Conservation (phyloP, 2,797 vertebrate genomes). For the Sebastes diaconus region DNA sequence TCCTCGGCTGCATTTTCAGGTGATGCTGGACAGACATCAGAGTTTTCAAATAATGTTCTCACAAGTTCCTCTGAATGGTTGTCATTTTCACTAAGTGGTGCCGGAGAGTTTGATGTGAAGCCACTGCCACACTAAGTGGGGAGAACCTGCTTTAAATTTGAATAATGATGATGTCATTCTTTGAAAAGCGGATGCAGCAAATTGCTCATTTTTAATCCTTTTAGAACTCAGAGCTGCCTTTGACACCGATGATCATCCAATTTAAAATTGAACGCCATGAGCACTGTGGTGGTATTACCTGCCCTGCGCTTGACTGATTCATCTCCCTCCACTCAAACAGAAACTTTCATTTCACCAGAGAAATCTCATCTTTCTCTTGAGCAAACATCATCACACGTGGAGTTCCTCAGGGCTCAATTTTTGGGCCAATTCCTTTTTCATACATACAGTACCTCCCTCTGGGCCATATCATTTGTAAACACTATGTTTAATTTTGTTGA, state of each 20-base stretch:
- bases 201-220: constrained; percentile 70
- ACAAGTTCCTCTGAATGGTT: constrained; percentile 34
- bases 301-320: constrained; percentile 46
- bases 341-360: constrained; percentile 45
- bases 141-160: constrained; percentile 58
- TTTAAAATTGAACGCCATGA: constrained; percentile 60
- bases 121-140: constrained; percentile 34
- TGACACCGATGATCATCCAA: constrained; percentile 66
- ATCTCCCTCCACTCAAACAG: constrained; percentile 19
- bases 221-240: constrained; percentile 59
- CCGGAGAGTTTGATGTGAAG: constrained; percentile 37
- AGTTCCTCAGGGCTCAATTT: constrained; percentile 30
- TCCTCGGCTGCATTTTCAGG: constrained; percentile 4
- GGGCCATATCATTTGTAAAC: background rate
- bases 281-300: constrained; percentile 57
- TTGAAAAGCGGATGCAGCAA: constrained; percentile 60
- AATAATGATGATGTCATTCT: constrained; percentile 68
- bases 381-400: background rate
- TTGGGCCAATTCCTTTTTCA: background rate
- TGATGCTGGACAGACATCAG: constrained; percentile 26
- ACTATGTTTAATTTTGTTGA: constrained; percentile 2
- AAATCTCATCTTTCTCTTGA: constrained; percentile 26
- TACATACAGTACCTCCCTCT: background rate
- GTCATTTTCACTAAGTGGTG: constrained; percentile 50
- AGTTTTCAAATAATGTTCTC: constrained; percentile 20